Evolutionary conservation across 2,113 vertebrate species (phyloP).

Genomic region (Xyliphius kryptos): DNA sequence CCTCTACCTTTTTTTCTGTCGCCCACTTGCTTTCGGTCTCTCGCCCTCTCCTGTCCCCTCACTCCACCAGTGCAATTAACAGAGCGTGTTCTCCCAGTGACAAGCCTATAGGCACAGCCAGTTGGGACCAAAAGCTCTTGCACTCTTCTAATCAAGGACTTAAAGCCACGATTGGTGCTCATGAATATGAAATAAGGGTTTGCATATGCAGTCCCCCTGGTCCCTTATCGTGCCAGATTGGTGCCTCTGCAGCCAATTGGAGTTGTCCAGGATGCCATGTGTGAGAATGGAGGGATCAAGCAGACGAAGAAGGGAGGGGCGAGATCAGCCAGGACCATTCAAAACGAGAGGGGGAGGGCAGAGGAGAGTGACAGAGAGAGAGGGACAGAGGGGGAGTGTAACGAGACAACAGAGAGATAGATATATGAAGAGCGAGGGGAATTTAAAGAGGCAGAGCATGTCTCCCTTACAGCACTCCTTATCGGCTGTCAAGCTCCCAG

Average conservation of each 20-base stretch:
- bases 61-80: constrained; percentile 83
- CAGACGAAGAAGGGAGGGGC: constrained; percentile 56
- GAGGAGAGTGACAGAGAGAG: constrained; percentile 39
- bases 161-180: constrained; percentile 93
- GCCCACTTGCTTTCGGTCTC: constrained; percentile 53
- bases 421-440: constrained; percentile 53
- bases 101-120: constrained; percentile 75
- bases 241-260: constrained; percentile 78
- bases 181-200: constrained; percentile 94
- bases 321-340: constrained; percentile 43
- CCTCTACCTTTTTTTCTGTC: constrained; percentile 28
- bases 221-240: constrained; percentile 71
- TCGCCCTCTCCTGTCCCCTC: constrained; percentile 54
- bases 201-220: constrained; percentile 90
- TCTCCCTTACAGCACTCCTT: constrained; percentile 43
- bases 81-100: constrained; percentile 67
- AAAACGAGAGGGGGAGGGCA: constrained; percentile 40
- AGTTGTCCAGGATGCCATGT: constrained; percentile 61
- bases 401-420: constrained; percentile 52
- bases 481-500: constrained; percentile 46
- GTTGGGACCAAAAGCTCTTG: constrained; percentile 90
- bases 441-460: constrained; percentile 59
- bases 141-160: constrained; percentile 97
- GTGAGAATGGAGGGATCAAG: constrained; percentile 57
- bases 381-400: constrained; percentile 46